These are phyloP conservation scores for Dicrurus megarhynchus DNA, from an alignment of 2,113 vertebrate genomes.

Conservation along the genomic window DNA sequence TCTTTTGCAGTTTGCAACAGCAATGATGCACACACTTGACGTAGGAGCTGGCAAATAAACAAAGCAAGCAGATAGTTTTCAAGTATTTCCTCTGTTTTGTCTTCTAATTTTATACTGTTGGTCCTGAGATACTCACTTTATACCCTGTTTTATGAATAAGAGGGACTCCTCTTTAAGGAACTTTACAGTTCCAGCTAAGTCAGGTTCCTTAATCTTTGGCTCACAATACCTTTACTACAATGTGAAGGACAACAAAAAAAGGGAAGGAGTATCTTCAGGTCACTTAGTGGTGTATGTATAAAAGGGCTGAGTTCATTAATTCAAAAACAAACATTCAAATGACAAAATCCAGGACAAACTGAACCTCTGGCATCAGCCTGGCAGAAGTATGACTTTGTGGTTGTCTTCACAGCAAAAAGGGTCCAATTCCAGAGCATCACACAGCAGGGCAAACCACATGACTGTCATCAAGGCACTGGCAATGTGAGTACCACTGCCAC, in stretches of 20 bases:
- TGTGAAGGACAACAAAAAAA: background rate
- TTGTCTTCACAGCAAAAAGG: background rate
- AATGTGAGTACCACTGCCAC: fast-evolving
- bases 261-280: background rate
- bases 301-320: background rate
- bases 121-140: background rate
- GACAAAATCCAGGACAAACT: background rate
- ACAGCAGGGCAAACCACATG: fast-evolving
- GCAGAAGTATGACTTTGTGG: background rate
- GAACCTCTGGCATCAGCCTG: background rate
- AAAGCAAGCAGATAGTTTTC: background rate
- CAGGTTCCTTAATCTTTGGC: background rate
- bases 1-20: background rate
- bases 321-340: background rate
- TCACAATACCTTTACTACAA: background rate
- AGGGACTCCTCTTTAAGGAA: background rate
- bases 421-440: background rate
- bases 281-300: background rate
- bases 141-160: background rate
- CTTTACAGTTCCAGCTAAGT: background rate
- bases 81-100: background rate
- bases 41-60: background rate
- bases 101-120: background rate
- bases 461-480: background rate
- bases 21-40: background rate